Percentiles rank a stretch among this genome's conserved stretches.
These are phyloP conservation scores for Pandemis heparana DNA, from an alignment of 2,888 invertebrate genomes.

Conservation along the genomic window DNA sequence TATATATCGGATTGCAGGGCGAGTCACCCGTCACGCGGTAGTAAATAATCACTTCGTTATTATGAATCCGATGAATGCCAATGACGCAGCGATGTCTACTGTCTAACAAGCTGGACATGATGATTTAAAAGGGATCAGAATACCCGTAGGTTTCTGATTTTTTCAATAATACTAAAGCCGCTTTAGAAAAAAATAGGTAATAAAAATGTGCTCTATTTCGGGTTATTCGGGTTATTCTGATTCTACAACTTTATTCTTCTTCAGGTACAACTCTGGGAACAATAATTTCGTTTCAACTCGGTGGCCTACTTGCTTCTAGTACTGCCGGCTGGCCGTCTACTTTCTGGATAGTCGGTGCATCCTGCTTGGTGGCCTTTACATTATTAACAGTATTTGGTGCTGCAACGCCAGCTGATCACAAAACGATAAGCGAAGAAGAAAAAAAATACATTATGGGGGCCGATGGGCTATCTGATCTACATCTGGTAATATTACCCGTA, in stretches of 20 bases:
- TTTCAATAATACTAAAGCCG: no score
- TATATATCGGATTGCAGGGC: no score
- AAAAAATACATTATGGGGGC: slow-evolving; percentile 28
- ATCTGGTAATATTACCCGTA: slow-evolving; percentile 1
- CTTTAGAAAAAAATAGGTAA: no score
- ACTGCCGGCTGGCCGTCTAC: slow-evolving; percentile 22
- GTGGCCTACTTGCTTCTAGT: slow-evolving; percentile 10
- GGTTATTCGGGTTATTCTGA: background rate
- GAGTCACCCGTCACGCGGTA: no score
- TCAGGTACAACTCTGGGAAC: slow-evolving; percentile 30
- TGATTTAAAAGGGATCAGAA: no score
- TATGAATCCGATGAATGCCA: no score
- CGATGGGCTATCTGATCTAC: background rate
- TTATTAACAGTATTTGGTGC: slow-evolving; percentile 22
- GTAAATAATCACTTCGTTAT: no score
- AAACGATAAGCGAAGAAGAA: slow-evolving; percentile 21
- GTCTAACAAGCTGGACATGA: background rate
- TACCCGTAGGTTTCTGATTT: no score
- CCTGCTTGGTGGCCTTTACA: slow-evolving; percentile 5
- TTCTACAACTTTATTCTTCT: background rate
- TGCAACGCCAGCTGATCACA: slow-evolving; percentile 20
- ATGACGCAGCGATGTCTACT: no score
- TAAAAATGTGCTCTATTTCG: no score
- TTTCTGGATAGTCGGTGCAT: slow-evolving; percentile 22
- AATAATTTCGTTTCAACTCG: slow-evolving; percentile 26